Evolutionary conservation across 2,113 vertebrate genomes (phyloP).

Genomic region (Psittacula cyanocephala): DNA sequence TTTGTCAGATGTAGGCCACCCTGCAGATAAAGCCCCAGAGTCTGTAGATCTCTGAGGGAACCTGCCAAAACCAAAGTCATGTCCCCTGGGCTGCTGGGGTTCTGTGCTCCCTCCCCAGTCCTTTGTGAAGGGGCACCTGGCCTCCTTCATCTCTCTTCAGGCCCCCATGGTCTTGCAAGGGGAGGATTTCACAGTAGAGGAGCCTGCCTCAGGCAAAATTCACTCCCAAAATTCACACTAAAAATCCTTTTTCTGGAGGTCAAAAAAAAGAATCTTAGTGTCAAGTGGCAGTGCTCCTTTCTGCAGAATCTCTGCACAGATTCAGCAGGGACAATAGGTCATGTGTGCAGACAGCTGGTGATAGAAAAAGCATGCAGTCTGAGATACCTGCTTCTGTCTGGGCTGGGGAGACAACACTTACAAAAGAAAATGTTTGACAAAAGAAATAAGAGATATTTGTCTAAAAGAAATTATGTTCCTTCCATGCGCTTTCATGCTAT

Average conservation of each 20-base stretch:
- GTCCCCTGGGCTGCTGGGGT: neutral
- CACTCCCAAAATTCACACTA: neutral
- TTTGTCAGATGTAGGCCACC: conserved; percentile 15
- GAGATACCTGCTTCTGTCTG: neutral
- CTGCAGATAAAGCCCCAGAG: neutral
- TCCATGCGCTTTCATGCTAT: neutral
- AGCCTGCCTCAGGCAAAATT: neutral
- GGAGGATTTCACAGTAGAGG: neutral
- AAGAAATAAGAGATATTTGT: neutral
- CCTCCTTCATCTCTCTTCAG: neutral
- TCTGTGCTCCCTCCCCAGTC: neutral
- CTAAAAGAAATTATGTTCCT: neutral
- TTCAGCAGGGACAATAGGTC: neutral
- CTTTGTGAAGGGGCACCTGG: neutral
- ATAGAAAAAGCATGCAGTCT: neutral
- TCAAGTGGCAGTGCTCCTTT: neutral
- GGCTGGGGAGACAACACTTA: neutral
- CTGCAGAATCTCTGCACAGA: neutral
- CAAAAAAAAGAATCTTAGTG: neutral
- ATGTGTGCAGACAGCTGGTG: neutral
- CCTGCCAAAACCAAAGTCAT: neutral
- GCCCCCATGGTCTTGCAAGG: neutral
- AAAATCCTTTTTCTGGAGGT: neutral
- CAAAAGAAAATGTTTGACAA: neutral
- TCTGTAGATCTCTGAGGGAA: neutral